Evolutionary conservation across 2,113 vertebrate species (phyloP), one percentile per base, ranked within the genome.

Genomic region (Polypterus bichir): DNA sequence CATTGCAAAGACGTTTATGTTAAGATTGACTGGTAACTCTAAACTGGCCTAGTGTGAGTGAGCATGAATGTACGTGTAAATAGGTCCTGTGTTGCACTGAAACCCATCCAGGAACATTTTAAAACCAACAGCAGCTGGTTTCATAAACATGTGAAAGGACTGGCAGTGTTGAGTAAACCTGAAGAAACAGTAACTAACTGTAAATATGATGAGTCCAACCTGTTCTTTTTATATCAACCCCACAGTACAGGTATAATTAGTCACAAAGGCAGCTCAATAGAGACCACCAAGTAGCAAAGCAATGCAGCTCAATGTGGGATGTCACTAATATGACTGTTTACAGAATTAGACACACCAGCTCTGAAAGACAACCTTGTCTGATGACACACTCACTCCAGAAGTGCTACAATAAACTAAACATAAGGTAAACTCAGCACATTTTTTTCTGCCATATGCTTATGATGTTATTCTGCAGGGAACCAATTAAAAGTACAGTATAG

Each of bases 401-500:
- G 64, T 61, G 71, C 65, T 71, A 76, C 79, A 80, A 79, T 69
- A 77, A 73, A 77, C 47, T 69, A 68, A 79, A 85, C 79, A 78
- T 84, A 83, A 86, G 79, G 80, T 68, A 65, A 77, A 86, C 84
- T 90, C 84, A 89, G 89, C 87, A 81, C 79, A 89, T 84, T 87
- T 77, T 75, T 80, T 81, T 27, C 27, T 81, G 47, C 80, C 82
- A 80, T 79, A 85, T 83, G 85, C 77, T 87, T 86, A 74, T 82
- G 72, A 77, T 75, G 76, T 75, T 87, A 86, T 83, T 91, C 81
- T 89, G 82, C 80, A 72, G 86, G 86, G 81, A 86, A 86, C 86
- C 88, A 95, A 97, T 97, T 94, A 95, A 83, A 84, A 80, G 74
- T 85, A 89, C 80, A 83, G 86, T 85, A 89, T 81, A 83, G 86